Base-by-base conservation (phyloP, 2,888 invertebrate genomes). In the Leptinotarsa juncta region DNA sequence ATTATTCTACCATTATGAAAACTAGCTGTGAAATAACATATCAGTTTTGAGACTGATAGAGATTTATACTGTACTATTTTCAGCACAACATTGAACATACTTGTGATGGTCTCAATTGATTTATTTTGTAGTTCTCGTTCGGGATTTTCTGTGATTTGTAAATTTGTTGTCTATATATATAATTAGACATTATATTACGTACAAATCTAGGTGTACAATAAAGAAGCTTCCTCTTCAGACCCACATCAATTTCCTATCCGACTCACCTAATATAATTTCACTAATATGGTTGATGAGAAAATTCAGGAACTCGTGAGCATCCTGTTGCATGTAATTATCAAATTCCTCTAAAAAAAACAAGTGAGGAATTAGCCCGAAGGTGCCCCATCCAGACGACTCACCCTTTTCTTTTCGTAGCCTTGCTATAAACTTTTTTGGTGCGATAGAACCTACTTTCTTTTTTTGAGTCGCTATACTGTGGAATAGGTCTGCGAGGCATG, bases 381-480 rank as follows among this genome's bases (percentile, higher is more conserved):
- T 23, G 26, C 48, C 16, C 18, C 26, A 2, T 73, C 73, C 65
- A 74, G 26, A 55, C 18, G 48, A 69, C 74, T 74, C 84, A 96
- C 97, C 97, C 91, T 99, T 99, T 90, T 99, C 99, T 90, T 99
- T 99, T 84, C 98, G 93, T 86, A 99, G 90, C 84, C 98, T 93
- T 81, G 98, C 97, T 86, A 99, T 99, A 89, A 99, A 99, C 88
- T 99, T 98, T 90, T 99, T 99, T 81, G 99, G 99, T 70, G 99
- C 99, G 87, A 99, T 97, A 32, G 98, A 98, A 74, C 99, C 99
- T 74, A 99, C 96, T 92, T 98, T 97, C 88, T 98, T 98, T 91
- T 99, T 99, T 87, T 99, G 99, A n/a, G 98, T 99, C 57, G 98
- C 98, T 87, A 99, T 99, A 88, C 96, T 98, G 90, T 99, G 97